These are phyloP conservation scores for Meles meles DNA, from an alignment of 2,113 vertebrate species.

Conservation along the genomic window DNA sequence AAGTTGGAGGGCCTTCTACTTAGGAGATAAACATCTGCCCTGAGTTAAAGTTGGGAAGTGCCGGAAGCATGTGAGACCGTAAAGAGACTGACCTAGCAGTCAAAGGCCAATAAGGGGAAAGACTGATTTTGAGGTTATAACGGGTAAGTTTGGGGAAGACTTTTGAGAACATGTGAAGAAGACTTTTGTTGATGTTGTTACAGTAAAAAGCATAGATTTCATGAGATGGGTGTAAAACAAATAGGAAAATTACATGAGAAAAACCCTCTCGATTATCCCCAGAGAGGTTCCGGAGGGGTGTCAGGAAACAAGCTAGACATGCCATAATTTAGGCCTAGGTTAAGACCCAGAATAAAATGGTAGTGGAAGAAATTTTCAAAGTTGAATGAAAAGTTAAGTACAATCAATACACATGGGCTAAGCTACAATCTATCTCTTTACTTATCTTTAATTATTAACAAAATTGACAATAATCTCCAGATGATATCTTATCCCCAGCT, in stretches of 20 bases:
- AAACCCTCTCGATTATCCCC: background rate
- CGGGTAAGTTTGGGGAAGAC: slow-evolving; percentile 4
- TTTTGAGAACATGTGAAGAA: background rate
- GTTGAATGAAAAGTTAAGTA: background rate
- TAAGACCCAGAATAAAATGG: background rate
- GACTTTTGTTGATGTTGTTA: background rate
- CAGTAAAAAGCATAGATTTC: background rate
- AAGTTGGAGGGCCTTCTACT: slow-evolving; percentile 2
- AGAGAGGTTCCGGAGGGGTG: background rate
- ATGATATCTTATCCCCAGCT: background rate
- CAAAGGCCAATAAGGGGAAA: background rate
- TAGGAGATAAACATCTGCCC: slow-evolving; percentile 11
- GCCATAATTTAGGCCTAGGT: background rate
- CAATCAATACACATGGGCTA: background rate
- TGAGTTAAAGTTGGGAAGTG: background rate
- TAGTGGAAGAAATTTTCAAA: background rate
- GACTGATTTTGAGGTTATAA: background rate
- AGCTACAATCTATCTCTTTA: background rate
- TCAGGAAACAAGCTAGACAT: background rate
- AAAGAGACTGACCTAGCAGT: background rate
- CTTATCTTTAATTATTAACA: background rate
- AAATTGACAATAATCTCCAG: background rate
- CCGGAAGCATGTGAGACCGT: background rate
- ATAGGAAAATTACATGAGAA: background rate
- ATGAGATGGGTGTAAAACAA: background rate